phyloP scores from a whole-genome alignment of 2,888 invertebrate species.

The Choristoneura rosaceana region DNA sequence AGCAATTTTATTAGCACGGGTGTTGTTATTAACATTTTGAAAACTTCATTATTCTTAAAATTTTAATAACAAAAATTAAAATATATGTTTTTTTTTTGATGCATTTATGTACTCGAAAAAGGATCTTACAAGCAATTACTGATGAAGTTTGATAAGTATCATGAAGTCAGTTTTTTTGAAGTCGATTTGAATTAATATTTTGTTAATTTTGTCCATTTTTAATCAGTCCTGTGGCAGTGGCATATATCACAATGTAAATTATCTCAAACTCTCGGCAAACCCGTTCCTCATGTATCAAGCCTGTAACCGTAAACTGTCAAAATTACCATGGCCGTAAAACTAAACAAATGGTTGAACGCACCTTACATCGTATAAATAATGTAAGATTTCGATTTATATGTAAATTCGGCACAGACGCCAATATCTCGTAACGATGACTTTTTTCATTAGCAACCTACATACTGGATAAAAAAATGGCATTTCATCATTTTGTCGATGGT shows the following conservation, averaged over 20 bases:
- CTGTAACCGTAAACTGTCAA: conserved; percentile 18
- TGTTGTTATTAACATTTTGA: too few relatives aligned
- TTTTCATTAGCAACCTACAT: conserved; percentile 17
- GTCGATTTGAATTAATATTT: neutral
- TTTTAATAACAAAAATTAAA: too few relatives aligned
- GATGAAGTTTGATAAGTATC: neutral
- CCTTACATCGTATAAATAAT: conserved; percentile 31
- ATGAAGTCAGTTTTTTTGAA: too few relatives aligned
- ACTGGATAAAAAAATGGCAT: conserved; percentile 32
- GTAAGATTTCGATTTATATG: conserved; percentile 38
- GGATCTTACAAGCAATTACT: too few relatives aligned
- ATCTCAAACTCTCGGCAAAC: neutral
- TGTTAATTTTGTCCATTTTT: neutral
- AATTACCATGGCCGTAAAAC: conserved; percentile 19
- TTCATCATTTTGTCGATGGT: conserved; percentile 52
- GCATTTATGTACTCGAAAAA: too few relatives aligned
- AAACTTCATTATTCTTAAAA: too few relatives aligned
- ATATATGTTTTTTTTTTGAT: too few relatives aligned
- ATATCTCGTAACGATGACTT: conserved; percentile 12
- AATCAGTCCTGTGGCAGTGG: neutral
- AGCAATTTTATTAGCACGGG: too few relatives aligned
- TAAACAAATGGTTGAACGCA: conserved; percentile 22
- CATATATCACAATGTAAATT: neutral
- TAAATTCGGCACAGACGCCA: conserved; percentile 26
- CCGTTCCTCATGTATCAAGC: conserved; percentile 15